These are phyloP conservation scores for Cephus runcator DNA, from an alignment of 2,888 invertebrate species.

Conservation along the genomic window DNA sequence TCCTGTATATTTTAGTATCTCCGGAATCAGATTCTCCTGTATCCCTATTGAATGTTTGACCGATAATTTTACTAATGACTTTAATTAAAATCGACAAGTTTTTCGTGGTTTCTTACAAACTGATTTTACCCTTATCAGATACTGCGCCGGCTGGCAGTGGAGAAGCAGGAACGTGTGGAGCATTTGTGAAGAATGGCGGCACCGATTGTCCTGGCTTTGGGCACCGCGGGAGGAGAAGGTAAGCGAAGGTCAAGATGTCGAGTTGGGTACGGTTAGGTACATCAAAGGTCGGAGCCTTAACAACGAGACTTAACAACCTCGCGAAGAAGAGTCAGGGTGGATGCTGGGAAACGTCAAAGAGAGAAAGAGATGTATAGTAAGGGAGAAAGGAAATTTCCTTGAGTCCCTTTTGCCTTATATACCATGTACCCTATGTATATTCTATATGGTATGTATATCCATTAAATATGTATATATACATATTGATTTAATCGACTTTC, in stretches of 20 bases:
- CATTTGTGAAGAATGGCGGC: conserved; percentile 60
- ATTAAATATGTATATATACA: background rate
- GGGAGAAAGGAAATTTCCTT: background rate
- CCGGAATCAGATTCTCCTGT: background rate
- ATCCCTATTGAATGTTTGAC: background rate
- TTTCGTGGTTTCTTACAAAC: conserved; percentile 3
- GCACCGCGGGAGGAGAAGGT: conserved; percentile 63
- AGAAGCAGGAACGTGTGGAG: conserved; percentile 57
- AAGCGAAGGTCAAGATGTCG: background rate
- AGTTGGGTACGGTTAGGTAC: background rate
- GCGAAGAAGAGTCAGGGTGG: background rate
- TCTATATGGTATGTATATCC: background rate
- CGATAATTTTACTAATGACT: background rate
- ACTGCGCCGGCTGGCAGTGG: conserved; percentile 56
- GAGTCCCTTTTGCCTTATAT: background rate
- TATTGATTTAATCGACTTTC: background rate
- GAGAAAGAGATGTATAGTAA: background rate
- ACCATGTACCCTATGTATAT: background rate
- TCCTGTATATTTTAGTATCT: background rate
- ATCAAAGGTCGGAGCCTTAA: background rate
- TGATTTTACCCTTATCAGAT: conserved; percentile 34
- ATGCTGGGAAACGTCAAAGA: background rate
- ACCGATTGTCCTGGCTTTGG: conserved; percentile 61
- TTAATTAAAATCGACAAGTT: background rate
- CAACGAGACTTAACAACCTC: background rate